Conservation (phyloP, 1,140 invertebrate genomes). For the Papilio polyxenes region DNA sequence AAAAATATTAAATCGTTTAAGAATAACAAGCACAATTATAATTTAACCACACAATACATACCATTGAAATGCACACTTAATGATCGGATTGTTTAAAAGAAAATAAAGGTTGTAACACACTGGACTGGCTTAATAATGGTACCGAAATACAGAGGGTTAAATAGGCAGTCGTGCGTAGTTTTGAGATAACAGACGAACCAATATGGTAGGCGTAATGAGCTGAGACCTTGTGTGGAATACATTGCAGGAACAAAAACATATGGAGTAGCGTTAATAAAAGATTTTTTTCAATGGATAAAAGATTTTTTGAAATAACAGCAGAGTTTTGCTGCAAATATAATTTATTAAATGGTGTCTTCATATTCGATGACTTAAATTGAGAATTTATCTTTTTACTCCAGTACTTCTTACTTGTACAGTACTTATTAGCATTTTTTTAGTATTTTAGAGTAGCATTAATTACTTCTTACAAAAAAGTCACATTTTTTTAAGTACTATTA, state of each 20-base stretch:
- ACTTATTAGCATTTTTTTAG: no score
- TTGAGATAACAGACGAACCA: slow-evolving; percentile 40
- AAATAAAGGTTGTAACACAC: slow-evolving; percentile 38
- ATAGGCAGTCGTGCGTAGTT: slow-evolving; percentile 36
- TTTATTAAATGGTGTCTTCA: no score
- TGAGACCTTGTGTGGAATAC: slow-evolving; percentile 43
- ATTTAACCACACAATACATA: background rate
- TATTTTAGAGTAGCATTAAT: no score
- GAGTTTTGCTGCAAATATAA: background rate
- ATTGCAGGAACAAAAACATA: slow-evolving; percentile 33
- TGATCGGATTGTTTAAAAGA: slow-evolving; percentile 26
- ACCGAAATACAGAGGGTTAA: slow-evolving; percentile 33
- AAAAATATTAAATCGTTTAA: background rate
- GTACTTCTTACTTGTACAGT: no score
- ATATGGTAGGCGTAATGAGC: slow-evolving; percentile 45
- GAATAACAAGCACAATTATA: no score
- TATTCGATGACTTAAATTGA: background rate
- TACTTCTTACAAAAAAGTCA: no score
- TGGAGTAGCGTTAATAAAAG: slow-evolving; percentile 29
- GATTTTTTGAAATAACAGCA: no score
- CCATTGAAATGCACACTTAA: background rate
- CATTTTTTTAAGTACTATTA: no score
- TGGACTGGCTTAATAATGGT: slow-evolving; percentile 28
- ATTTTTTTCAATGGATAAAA: slow-evolving; percentile 2
- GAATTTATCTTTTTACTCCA: no score